A percentile compares a stretch with the other conserved stretches of the same genome.
These are phyloP conservation scores for Nesoenas mayeri DNA, from an alignment of 2,113 vertebrate genomes.

Conservation along the genomic window DNA sequence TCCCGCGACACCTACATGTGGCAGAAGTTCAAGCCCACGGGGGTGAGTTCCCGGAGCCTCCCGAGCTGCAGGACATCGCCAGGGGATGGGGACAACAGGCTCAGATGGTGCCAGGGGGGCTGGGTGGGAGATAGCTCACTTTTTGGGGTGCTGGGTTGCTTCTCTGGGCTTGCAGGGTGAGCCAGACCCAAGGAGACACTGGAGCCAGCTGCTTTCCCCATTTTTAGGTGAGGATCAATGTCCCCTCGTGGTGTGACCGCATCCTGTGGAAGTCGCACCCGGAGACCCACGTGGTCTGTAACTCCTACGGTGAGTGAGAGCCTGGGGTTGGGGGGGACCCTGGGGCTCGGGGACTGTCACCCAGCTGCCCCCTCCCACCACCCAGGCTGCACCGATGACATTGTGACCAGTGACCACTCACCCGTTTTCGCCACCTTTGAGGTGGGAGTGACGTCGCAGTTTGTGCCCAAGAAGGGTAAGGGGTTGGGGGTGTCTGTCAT, in stretches of 20 bases:
- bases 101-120: accelerated
- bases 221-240: slow-evolving; percentile 81
- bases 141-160: not conserved
- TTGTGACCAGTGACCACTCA: slow-evolving; percentile 88
- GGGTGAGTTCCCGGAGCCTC: slow-evolving; percentile 71
- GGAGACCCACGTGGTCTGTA: slow-evolving; percentile 81
- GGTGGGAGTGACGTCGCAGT: slow-evolving; percentile 80
- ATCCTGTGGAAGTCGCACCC: slow-evolving; percentile 90
- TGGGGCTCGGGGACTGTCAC: accelerated
- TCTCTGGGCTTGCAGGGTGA: not conserved
- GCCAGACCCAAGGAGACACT: accelerated
- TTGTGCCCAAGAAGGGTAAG: slow-evolving; percentile 80
- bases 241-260: slow-evolving; percentile 89
- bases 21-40: slow-evolving; percentile 89
- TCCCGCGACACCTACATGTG: slow-evolving; percentile 85
- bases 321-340: accelerated
- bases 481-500: not conserved
- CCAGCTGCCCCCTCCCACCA: not conserved
- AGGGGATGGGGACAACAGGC: accelerated
- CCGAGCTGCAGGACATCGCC: accelerated
- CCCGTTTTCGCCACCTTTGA: slow-evolving; percentile 90
- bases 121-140: accelerated
- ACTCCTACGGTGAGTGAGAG: slow-evolving; percentile 81
- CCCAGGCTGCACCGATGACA: slow-evolving; percentile 87
- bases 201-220: accelerated